These are phyloP conservation scores for Nipponia nippon DNA, from an alignment of 2,113 vertebrate species.

Conservation along the genomic window DNA sequence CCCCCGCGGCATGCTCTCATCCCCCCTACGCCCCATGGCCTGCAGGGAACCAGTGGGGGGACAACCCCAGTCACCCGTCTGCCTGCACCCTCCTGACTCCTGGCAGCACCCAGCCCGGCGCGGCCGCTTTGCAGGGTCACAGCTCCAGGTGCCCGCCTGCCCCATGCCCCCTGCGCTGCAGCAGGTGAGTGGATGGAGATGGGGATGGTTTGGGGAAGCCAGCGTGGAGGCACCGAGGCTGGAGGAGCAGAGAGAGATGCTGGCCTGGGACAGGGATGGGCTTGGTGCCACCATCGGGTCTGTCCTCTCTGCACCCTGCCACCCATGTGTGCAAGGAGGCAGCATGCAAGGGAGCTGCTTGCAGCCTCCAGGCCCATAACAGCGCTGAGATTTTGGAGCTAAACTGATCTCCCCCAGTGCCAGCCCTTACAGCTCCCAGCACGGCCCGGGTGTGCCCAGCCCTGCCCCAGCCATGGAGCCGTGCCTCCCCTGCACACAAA, in stretches of 20 bases:
- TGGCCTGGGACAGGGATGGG: background rate
- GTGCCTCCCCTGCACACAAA: background rate
- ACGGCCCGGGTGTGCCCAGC: fast-evolving
- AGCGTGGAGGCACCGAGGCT: fast-evolving
- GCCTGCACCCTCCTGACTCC: background rate
- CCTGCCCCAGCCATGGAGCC: fast-evolving
- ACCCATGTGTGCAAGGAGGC: background rate
- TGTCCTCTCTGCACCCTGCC: background rate
- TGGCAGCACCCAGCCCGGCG: background rate
- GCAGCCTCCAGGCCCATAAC: background rate
- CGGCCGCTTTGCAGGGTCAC: background rate
- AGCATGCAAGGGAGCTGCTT: background rate
- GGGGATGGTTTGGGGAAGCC: background rate
- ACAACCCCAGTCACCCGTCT: background rate
- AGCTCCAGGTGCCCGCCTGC: background rate
- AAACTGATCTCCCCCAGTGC: background rate
- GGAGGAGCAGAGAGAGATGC: background rate
- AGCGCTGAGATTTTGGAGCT: background rate
- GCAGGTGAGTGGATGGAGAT: background rate
- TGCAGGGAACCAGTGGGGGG: background rate
- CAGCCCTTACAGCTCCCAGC: background rate
- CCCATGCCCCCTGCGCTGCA: fast-evolving
- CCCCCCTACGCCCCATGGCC: background rate
- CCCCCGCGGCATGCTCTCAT: fast-evolving
- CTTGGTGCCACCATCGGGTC: background rate